Evolutionary conservation across 2,888 invertebrate species (phyloP), one percentile per base, ranked within the genome.

Genomic region (Emesis furor): DNA sequence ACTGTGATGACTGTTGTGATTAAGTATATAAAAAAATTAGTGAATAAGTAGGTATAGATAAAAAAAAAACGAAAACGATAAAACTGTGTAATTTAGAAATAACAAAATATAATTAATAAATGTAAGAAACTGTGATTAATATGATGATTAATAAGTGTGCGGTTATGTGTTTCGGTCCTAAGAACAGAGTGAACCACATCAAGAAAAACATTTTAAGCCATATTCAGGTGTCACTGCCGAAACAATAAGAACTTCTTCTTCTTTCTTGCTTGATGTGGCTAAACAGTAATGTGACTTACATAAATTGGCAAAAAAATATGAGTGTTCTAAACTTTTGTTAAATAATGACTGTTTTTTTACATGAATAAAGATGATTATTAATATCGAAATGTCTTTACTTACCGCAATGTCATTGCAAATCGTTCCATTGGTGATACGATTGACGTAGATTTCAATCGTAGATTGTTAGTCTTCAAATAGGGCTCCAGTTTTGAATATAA

Each of bases 401-500:
- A 86, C 84, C 87, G 87, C 86, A 87, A 86, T 87, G 87, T 86
- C 75, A 86, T 87, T 87, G 86, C 87, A 72, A 87, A 75, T 75
- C 87, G 73, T 86, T 87, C 87, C 86, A 87, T 87, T 87, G 87
- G 86, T 87, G 86, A 85, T 86, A 87, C 73, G 86, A 88, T 71
- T 88, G 87, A 85, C 75, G 71, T 79, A 86, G 87, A 85, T 88
- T 86, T 88, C 73, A 86, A 68, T 86, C 78, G 71, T 85, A 87
- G 78, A 87, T 87, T 88, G 86, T 87, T 88, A 75, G 67, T 83
- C 84, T 87, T 88, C 86, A 88, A 87, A 88, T 88, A 88, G 73
- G 88, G 86, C 76, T 88, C 88, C 86, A 88, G 88, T 88, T 88
- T 88, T 79, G 86, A 88, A 88, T 74, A 88, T 86, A 88, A 86